Evolutionary conservation across 2,888 invertebrate genomes (phyloP).

Genomic region (Chrysomela aeneicollis): DNA sequence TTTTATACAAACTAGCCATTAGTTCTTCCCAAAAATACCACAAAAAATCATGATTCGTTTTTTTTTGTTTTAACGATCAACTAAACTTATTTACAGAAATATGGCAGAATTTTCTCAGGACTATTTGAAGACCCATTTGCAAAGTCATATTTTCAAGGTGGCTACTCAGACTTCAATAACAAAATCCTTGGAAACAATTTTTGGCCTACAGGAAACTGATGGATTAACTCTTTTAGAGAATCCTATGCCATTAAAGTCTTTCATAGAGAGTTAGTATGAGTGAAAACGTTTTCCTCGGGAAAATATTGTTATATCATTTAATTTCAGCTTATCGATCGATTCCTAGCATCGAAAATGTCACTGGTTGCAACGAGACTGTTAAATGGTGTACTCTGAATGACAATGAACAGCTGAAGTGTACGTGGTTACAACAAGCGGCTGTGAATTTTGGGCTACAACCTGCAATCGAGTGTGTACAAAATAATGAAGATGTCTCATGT

Average conservation of each 20-base stretch:
- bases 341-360: constrained; percentile 40
- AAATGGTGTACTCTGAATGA: constrained; percentile 70
- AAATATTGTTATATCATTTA: neutral
- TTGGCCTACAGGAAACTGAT: constrained; percentile 33
- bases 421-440: constrained; percentile 67
- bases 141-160: neutral
- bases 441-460: constrained; percentile 69
- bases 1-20: too few relatives aligned
- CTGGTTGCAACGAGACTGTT: constrained; percentile 53
- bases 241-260: constrained; percentile 28
- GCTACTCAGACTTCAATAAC: neutral
- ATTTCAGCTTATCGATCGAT: constrained; percentile 35
- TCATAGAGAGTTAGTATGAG: constrained; percentile 39
- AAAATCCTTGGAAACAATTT: constrained; percentile 32
- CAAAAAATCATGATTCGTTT: too few relatives aligned
- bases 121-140: constrained; percentile 2
- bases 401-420: constrained; percentile 68
- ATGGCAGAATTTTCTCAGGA: neutral
- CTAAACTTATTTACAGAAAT: constrained; percentile 8
- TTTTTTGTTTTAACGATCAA: neutral
- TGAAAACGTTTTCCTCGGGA: neutral
- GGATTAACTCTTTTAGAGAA: constrained; percentile 32
- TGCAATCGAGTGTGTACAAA: constrained; percentile 64
- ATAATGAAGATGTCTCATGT: constrained; percentile 63
- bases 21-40: too few relatives aligned